These are phyloP conservation scores for Malachius bipustulatus DNA, from an alignment of 2,888 invertebrate genomes.

Conservation along the genomic window DNA sequence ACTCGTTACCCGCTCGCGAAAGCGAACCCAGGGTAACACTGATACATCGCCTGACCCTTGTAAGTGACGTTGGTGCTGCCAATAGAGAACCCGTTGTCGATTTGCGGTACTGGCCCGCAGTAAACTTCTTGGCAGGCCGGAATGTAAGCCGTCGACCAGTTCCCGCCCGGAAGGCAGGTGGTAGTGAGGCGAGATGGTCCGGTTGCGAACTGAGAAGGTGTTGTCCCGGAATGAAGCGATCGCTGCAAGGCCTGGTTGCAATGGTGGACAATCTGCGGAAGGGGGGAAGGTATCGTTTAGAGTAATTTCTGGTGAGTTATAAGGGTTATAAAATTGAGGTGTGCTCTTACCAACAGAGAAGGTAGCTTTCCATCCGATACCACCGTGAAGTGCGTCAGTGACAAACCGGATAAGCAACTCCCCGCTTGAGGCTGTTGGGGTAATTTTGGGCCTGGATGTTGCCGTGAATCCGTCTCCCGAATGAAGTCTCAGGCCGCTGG, in stretches of 20 bases:
- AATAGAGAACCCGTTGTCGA: constrained; percentile 93
- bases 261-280: constrained; percentile 68
- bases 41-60: constrained; percentile 85
- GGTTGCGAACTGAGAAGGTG: constrained; percentile 88
- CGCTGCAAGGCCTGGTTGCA: constrained; percentile 77
- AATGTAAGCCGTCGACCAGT: constrained; percentile 85
- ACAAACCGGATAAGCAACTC: constrained; percentile 81
- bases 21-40: constrained; percentile 92
- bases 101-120: constrained; percentile 95
- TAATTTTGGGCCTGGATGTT: constrained; percentile 66
- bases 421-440: constrained; percentile 83
- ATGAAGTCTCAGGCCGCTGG: constrained; percentile 75
- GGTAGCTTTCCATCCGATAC: constrained; percentile 76
- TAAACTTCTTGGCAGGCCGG: constrained; percentile 94
- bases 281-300: too few relatives aligned
- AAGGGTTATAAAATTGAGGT: too few relatives aligned
- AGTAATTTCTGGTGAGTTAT: too few relatives aligned
- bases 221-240: constrained; percentile 85
- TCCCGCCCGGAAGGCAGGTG: constrained; percentile 78
- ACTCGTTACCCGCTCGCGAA: constrained; percentile 80
- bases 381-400: constrained; percentile 77
- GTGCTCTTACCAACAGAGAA: constrained; percentile 76
- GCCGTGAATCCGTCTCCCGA: constrained; percentile 83
- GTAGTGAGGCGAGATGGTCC: constrained; percentile 75
- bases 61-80: constrained; percentile 93